Evolutionary conservation across 2,113 vertebrate genomes (phyloP).

Genomic region (Heterotilapia buettikoferi): DNA sequence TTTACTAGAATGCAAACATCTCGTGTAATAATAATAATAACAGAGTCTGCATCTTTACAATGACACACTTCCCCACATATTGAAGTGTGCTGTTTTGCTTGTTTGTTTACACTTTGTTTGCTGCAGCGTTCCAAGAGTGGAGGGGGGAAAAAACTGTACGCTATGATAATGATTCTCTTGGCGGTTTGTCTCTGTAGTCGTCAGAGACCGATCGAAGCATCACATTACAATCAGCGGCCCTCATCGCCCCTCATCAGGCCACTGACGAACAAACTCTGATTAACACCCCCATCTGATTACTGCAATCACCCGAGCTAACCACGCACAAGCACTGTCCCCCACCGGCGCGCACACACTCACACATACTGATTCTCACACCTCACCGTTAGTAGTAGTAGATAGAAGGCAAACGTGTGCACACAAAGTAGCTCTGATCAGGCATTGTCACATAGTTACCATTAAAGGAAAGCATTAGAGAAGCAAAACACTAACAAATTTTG

Average conservation of each 20-base stretch:
- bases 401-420: neutral
- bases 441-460: neutral
- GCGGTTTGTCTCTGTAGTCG: slow-evolving; percentile 47
- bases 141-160: neutral
- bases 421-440: slow-evolving; percentile 24
- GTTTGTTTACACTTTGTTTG: slow-evolving; percentile 58
- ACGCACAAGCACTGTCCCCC: slow-evolving; percentile 49
- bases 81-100: slow-evolving; percentile 29
- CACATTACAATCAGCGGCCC: slow-evolving; percentile 76
- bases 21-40: slow-evolving; percentile 37
- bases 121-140: slow-evolving; percentile 1
- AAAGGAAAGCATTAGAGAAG: neutral
- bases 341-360: neutral
- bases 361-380: neutral
- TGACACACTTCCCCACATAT: neutral
- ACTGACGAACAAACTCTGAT: slow-evolving; percentile 78
- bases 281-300: slow-evolving; percentile 77
- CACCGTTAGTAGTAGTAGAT: neutral
- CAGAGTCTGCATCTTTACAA: neutral
- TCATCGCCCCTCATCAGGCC: slow-evolving; percentile 73
- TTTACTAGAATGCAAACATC: slow-evolving; percentile 40
- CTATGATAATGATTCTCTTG: slow-evolving; percentile 58
- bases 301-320: slow-evolving; percentile 71
- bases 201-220: slow-evolving; percentile 60
- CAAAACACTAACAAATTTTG: neutral